Conservation (phyloP, 2,888 invertebrate species). For the Leptopterna dolabrata region DNA sequence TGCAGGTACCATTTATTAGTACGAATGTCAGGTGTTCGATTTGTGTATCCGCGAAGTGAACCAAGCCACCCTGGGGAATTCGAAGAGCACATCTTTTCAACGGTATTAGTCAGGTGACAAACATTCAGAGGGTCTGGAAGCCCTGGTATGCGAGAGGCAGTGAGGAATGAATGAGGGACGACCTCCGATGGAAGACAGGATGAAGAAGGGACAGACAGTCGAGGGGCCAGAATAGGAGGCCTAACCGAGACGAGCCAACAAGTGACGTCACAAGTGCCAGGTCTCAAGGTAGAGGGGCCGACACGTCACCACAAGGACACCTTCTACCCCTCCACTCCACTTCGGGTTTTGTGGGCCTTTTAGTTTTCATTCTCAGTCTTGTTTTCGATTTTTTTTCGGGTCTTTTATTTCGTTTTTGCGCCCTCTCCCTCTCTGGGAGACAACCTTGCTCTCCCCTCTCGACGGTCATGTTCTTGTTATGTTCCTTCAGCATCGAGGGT, state of each 20-base stretch:
- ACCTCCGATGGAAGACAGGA: slow-evolving; percentile 10
- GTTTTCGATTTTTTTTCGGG: slow-evolving; percentile 28
- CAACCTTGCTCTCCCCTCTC: slow-evolving; percentile 36
- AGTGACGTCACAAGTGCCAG: slow-evolving; percentile 34
- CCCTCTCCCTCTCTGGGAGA: background rate
- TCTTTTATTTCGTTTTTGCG: slow-evolving; percentile 32
- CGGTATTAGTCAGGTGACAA: background rate
- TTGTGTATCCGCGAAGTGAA: too few relatives aligned
- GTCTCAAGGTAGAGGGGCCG: background rate
- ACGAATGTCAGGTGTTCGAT: too few relatives aligned
- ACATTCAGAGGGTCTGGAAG: background rate
- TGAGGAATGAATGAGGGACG: slow-evolving; percentile 25
- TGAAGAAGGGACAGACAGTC: background rate
- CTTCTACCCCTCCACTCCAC: slow-evolving; percentile 23
- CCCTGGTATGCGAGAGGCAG: background rate
- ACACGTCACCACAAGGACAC: slow-evolving; percentile 43
- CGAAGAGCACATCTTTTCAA: too few relatives aligned
- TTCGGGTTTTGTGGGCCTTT: slow-evolving; percentile 7
- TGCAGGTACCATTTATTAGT: too few relatives aligned
- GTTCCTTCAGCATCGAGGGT: background rate
- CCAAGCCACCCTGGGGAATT: too few relatives aligned
- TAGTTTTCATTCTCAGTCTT: slow-evolving; percentile 44
- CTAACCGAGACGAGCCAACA: background rate
- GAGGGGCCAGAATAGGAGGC: background rate
- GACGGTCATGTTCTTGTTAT: slow-evolving; percentile 35